phyloP scores from a whole-genome alignment of 2,113 vertebrate genomes.

The Macroglossus sobrinus region DNA sequence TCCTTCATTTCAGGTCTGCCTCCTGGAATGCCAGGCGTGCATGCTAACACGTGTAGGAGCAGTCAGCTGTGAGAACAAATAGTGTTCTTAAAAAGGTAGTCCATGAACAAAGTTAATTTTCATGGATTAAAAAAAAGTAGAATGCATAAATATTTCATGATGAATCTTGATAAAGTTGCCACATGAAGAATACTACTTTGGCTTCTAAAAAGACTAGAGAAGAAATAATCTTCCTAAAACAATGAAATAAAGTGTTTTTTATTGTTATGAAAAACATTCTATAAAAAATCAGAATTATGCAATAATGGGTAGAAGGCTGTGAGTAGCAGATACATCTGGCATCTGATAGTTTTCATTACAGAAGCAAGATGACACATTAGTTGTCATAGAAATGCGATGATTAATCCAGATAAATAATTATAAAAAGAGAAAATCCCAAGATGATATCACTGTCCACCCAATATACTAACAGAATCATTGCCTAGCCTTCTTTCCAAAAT shows the following conservation, averaged over 20 bases:
- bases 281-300: neutral
- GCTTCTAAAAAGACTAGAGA: neutral
- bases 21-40: neutral
- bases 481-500: neutral
- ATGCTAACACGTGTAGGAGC: neutral
- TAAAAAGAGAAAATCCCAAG: neutral
- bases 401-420: neutral
- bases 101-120: neutral
- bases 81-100: conserved; percentile 33
- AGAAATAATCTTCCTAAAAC: neutral
- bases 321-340: neutral
- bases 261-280: neutral
- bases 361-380: neutral
- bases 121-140: neutral
- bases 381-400: neutral
- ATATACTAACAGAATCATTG: neutral
- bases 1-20: neutral
- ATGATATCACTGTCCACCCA: neutral
- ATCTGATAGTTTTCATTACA: neutral
- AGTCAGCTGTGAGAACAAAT: neutral
- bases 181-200: neutral
- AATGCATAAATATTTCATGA: neutral
- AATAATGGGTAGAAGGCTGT: neutral
- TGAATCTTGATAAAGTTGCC: neutral
- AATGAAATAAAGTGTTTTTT: neutral